Base-by-base conservation (phyloP, 2,888 invertebrate genomes). In the Leptinotarsa peninsularis region DNA sequence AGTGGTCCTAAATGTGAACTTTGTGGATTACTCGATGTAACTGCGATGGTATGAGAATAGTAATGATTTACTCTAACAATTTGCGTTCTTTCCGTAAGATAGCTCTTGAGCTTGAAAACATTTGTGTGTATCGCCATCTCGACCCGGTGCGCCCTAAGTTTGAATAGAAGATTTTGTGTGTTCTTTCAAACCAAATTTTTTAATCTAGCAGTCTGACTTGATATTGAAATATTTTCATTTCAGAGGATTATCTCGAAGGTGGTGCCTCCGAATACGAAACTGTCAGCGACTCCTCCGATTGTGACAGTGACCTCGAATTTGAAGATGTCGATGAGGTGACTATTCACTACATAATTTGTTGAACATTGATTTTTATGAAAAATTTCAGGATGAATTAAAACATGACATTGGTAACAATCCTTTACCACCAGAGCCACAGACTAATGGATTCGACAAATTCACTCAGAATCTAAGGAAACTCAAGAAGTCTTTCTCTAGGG, bases 281-380 rank as follows among this genome's bases (percentile, higher is more conserved):
- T 76, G 93, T 93, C 85, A 93, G 92, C 82, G 94, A 94, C 86
- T 94, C 94, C 67, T 94, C 94, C 84, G 94, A 94, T 83, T 92
- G 92, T 81, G 93, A 93, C 82, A 90, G 91, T 1, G 93, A 93
- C 21, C 58, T 58, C 17, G 78, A 76, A 21, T 73, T 71, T 23
- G 49, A 76, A 23, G 54, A 78, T 66, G 66, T 72, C 58, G 67
- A 72, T 49, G 73, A 75, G 70, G 77, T 75, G n/a, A 56, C 58
- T 3, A 4, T 18, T 15, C 4, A 49, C n/a, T 21, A n/a, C 49
- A 58, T 15, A 15, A 17, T 2, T 10, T 43, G 18, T 56, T n/a
- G 14, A 13, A 14, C 18, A 56, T 27, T 10, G 5, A 60, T 21
- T 27, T 66, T 66, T 43, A 3, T 2, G 21, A 21, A 15, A 21